Conservation (phyloP, 2,113 vertebrate species). For the Osmerus eperlanus region DNA sequence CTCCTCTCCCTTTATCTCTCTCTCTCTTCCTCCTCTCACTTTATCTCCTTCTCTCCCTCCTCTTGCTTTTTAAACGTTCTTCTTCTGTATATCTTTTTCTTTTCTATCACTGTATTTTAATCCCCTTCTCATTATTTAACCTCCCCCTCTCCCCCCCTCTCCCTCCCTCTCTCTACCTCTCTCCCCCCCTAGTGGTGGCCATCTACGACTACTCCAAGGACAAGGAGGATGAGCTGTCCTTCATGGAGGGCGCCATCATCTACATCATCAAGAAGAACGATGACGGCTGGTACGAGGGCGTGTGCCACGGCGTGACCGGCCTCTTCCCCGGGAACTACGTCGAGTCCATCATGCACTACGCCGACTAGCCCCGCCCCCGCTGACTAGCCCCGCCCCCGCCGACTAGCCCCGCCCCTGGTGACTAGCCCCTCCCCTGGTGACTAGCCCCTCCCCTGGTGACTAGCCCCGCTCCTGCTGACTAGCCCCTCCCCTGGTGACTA, state of each 20-base stretch:
- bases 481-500: slow-evolving; percentile 27
- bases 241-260: slow-evolving; percentile 98
- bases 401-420: slow-evolving; percentile 26
- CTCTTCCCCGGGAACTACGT: slow-evolving; percentile 98
- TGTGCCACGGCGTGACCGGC: slow-evolving; percentile 94
- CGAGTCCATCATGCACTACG: slow-evolving; percentile 99
- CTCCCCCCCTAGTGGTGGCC: slow-evolving; percentile 73
- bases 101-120: no score
- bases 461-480: slow-evolving; percentile 27
- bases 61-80: no score
- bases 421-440: slow-evolving; percentile 20
- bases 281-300: slow-evolving; percentile 97
- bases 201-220: slow-evolving; percentile 98
- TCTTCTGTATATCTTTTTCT: no score
- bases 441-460: slow-evolving; percentile 30
- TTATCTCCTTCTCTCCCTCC: no score
- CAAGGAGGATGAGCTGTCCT: slow-evolving; percentile 98
- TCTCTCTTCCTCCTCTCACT: no score
- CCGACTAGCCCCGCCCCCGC: slow-evolving; percentile 73
- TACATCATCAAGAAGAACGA: slow-evolving; percentile 99
- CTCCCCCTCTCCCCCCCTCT: not conserved
- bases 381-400: slow-evolving; percentile 23
- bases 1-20: no score
- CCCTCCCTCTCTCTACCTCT: not conserved
- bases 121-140: not conserved